Evolutionary conservation across 2,113 vertebrate genomes (phyloP).

Genomic region (Rissa tridactyla): DNA sequence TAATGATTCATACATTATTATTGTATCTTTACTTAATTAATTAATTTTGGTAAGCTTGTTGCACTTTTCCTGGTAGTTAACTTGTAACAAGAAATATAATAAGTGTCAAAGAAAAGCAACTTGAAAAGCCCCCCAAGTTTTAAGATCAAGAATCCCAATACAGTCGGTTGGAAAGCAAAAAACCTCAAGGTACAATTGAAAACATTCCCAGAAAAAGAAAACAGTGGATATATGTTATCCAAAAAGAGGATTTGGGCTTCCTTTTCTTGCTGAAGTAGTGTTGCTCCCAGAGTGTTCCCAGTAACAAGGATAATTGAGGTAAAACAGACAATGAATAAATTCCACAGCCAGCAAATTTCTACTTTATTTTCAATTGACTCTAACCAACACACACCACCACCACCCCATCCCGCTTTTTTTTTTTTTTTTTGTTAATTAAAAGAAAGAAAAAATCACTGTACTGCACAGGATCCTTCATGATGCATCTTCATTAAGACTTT

Average conservation of each 20-base stretch:
- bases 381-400: background rate
- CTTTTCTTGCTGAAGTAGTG: background rate
- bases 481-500: slow-evolving; percentile 35
- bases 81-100: background rate
- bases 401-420: no score
- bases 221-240: background rate
- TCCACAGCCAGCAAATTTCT: background rate
- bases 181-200: background rate
- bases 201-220: background rate
- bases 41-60: background rate
- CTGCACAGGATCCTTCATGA: background rate
- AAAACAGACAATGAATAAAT: background rate
- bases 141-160: background rate
- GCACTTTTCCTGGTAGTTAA: background rate
- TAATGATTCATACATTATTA: background rate
- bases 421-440: background rate
- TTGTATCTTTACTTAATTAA: background rate
- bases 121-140: background rate
- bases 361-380: background rate
- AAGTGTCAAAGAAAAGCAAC: background rate
- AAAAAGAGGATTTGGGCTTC: background rate
- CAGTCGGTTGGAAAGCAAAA: background rate
- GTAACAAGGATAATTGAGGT: background rate
- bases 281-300: background rate
- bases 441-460: background rate